Evolutionary conservation across 2,797 vertebrate species (phyloP), one percentile per base, ranked within the genome.

Genomic region (Galago senegalensis): DNA sequence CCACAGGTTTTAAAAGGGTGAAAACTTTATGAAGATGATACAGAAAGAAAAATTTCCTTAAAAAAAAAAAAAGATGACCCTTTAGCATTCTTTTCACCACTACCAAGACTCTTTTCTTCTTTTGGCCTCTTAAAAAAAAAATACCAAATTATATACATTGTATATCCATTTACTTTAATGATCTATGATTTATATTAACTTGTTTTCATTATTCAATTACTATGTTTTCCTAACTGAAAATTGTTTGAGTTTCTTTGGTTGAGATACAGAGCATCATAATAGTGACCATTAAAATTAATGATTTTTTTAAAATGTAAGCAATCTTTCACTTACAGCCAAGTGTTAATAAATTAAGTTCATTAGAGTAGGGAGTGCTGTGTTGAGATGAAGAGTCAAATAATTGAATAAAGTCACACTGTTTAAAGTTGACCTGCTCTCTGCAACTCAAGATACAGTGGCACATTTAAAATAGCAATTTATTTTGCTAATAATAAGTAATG

Each of bases 121-220:
- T 67, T 49, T 49, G 46, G 49, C 34, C 43, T 88, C 23, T 75
- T 76, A 70, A 60, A 94, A 93, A 85, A 46, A 18, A 18, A 56
- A 56, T 29, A 4, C 61, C 25, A 43, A 40, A 60, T 49, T 1
- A 0, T 70, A 56, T 46, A 43, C 12, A 65, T 89, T 43, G 8
- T 56, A 79, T 70, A 79, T 70, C n/a, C n/a, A 40, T 82, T 93
- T 77, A 46, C 31, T 77, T 80, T 65, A 77, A 13, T 93, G 84
- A 77, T 84, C 89, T 87, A 77, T 85, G 72, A 10, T 60, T 88
- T 85, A 83, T 67, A 75, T 58, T 89, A 34, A 58, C 53, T 72
- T 73, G 12, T 67, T 73, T 60, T 83, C 21, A 56, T 53, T 58
- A 73, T 34, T 87, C 40, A 67, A 53, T 60, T 65, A 80, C 34